Conservation (phyloP, 2,797 vertebrate genomes). For the Sphenodon punctatus region DNA sequence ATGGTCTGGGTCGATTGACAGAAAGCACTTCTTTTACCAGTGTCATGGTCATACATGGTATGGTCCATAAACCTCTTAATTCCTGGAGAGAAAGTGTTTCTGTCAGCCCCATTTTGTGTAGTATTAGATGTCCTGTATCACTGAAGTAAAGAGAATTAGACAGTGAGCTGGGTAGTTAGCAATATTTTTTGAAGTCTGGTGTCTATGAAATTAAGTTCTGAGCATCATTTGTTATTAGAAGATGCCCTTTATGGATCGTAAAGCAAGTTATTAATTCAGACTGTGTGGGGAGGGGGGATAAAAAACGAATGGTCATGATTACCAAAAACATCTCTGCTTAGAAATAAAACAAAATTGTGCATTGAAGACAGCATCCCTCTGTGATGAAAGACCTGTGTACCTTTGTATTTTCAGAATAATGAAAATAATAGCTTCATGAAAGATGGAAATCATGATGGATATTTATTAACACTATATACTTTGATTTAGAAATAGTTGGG, state of each 20-base stretch:
- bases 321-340: neutral
- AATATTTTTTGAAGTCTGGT: neutral
- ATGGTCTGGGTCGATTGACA: neutral
- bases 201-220: neutral
- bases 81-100: constrained; percentile 16
- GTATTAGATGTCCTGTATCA: neutral
- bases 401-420: neutral
- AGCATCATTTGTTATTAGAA: neutral
- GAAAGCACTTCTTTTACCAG: neutral
- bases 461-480: neutral
- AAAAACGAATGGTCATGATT: neutral
- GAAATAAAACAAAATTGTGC: fast-evolving
- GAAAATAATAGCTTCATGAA: neutral
- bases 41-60: neutral
- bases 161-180: neutral
- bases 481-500: neutral
- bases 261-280: neutral
- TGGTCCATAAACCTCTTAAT: constrained; percentile 12
- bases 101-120: neutral
- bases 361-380: neutral
- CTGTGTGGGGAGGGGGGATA: fast-evolving
- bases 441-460: neutral
- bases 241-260: neutral
- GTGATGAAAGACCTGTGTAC: neutral
- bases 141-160: constrained; percentile 18